These are phyloP conservation scores for Propsilocerus akamusi DNA, from an alignment of 1,140 invertebrate species.

Conservation along the genomic window DNA sequence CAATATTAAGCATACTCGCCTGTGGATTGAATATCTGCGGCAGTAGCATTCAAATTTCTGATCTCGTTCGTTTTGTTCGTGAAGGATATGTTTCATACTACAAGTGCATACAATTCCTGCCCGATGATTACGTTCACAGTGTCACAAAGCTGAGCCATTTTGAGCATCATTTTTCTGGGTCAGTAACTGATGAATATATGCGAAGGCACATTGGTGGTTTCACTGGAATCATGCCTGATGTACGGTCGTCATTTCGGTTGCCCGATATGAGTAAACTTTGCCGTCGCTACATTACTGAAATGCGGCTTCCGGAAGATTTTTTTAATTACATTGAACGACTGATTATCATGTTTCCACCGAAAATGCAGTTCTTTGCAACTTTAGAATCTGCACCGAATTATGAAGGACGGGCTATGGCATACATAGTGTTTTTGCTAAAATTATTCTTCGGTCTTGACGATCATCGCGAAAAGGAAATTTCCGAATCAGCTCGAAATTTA, in stretches of 20 bases:
- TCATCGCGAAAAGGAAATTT: conserved; percentile 35
- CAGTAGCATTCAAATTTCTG: conserved; percentile 33
- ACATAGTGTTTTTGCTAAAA: conserved; percentile 41
- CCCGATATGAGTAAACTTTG: conserved; percentile 29
- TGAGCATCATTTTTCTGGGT: too few relatives aligned
- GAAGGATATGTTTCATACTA: conserved; percentile 38
- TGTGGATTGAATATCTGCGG: conserved; percentile 33
- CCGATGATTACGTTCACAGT: too few relatives aligned
- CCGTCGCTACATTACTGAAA: conserved; percentile 30
- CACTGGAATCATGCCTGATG: too few relatives aligned
- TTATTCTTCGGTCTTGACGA: conserved; percentile 40
- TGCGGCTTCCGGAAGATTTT: conserved; percentile 29
- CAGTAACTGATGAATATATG: too few relatives aligned
- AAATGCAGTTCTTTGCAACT: conserved; percentile 15
- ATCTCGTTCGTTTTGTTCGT: conserved; percentile 33
- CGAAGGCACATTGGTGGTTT: too few relatives aligned
- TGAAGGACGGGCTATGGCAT: conserved; percentile 38
- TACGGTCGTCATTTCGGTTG: conserved; percentile 13
- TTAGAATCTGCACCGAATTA: conserved; percentile 27
- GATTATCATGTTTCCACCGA: conserved; percentile 22
- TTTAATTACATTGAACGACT: conserved; percentile 15
- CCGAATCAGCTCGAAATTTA: conserved; percentile 27
- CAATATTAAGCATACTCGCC: conserved; percentile 29
- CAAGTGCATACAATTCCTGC: conserved; percentile 31
- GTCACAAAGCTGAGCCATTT: too few relatives aligned